A percentile compares a stretch with the other conserved stretches of the same genome.
Conservation (phyloP, 2,888 invertebrate genomes). For the Gibbula magus region DNA sequence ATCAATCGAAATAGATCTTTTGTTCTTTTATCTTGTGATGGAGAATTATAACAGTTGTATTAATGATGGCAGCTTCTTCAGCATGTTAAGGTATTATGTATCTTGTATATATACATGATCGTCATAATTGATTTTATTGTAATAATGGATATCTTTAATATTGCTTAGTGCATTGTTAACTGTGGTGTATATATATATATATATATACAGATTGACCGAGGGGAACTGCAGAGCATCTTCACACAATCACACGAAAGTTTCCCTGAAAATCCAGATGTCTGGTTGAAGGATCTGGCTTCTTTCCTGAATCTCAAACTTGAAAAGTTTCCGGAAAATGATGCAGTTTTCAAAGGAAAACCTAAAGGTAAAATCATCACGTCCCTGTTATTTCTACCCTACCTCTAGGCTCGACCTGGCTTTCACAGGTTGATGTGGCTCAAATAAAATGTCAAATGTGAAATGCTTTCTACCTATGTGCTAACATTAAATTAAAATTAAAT, state of each 20-base stretch:
- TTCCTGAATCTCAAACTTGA: slow-evolving; percentile 71
- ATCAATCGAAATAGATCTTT: no score
- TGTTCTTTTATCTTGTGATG: not conserved
- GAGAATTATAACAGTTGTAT: not conserved
- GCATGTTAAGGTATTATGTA: no score
- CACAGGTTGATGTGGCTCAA: no score
- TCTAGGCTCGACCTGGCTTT: no score
- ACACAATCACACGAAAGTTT: slow-evolving; percentile 67
- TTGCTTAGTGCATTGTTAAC: not conserved
- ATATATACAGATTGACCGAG: slow-evolving; percentile 65
- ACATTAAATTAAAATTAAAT: no score
- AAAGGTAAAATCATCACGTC: slow-evolving; percentile 50
- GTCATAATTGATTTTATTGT: not conserved
- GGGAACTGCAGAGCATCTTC: slow-evolving; percentile 68
- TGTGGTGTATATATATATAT: slow-evolving; percentile 28
- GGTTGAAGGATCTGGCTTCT: slow-evolving; percentile 75
- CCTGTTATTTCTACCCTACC: no score
- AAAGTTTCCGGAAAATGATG: slow-evolving; percentile 62
- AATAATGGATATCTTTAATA: not conserved
- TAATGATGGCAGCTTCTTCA: no score
- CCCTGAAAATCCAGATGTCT: slow-evolving; percentile 72
- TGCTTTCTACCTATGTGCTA: no score
- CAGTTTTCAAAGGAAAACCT: slow-evolving; percentile 64
- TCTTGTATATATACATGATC: not conserved
- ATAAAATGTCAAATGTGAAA: no score